Evolutionary conservation across 2,113 vertebrate species (phyloP).

Genomic region (Asarcornis scutulata): DNA sequence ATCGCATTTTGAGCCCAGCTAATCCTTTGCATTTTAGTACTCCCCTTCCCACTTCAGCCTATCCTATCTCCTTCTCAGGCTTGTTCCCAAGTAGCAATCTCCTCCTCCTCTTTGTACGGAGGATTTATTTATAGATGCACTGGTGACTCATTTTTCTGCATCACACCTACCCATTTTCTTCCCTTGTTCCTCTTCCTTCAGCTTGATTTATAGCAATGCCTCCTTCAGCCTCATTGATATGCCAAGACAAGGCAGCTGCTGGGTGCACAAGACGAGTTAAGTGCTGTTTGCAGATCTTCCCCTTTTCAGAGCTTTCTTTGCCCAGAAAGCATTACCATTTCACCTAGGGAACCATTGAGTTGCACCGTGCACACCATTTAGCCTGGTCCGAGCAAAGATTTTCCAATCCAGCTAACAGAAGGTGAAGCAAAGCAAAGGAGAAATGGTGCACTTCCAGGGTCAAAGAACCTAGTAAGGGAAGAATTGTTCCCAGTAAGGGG

Average conservation of each 20-base stretch:
- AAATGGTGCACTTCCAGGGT: not conserved
- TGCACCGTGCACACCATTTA: not conserved
- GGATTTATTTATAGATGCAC: constrained; percentile 41
- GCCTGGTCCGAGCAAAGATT: not conserved
- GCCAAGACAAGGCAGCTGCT: constrained; percentile 4
- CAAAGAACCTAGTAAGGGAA: not conserved
- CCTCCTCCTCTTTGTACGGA: not conserved
- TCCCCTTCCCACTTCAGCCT: not conserved
- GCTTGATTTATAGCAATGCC: constrained; percentile 8
- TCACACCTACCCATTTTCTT: constrained; percentile 56
- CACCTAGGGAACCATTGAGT: not conserved
- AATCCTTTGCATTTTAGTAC: not conserved
- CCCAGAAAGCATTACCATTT: not conserved
- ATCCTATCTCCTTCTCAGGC: not conserved
- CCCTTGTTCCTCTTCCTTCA: constrained; percentile 13
- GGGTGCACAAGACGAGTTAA: not conserved
- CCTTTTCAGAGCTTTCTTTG: not conserved
- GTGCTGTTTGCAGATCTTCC: not conserved
- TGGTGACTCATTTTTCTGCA: constrained; percentile 52
- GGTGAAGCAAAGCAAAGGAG: not conserved
- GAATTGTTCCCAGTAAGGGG: not conserved
- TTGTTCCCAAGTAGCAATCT: constrained; percentile 17
- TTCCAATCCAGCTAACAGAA: not conserved
- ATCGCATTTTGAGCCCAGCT: not conserved
- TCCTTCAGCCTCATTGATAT: constrained; percentile 25